Conservation (phyloP, 2,797 vertebrate species). For the Gobio occitaniae region DNA sequence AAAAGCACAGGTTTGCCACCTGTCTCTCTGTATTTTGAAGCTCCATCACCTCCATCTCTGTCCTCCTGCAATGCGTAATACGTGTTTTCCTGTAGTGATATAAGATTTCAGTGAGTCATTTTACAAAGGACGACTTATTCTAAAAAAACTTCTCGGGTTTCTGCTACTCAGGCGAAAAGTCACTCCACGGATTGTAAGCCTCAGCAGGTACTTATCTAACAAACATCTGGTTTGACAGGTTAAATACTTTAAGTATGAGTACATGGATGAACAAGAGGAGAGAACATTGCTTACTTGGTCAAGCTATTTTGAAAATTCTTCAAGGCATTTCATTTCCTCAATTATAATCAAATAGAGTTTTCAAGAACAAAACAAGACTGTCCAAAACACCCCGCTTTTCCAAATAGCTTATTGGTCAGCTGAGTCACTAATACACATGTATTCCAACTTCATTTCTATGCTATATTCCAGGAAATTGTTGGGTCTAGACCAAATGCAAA, state of each 20-base stretch:
- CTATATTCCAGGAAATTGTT: constrained; percentile 54
- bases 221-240: constrained; percentile 49
- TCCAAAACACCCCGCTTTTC: neutral
- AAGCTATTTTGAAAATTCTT: constrained; percentile 10
- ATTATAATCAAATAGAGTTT: neutral
- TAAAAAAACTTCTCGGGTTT: constrained; percentile 17
- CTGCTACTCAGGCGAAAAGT: neutral
- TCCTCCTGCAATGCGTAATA: constrained; percentile 4
- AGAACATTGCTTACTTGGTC: neutral
- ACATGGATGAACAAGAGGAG: constrained; percentile 11
- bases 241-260: constrained; percentile 34
- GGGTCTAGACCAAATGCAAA: constrained; percentile 27
- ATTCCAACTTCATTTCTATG: neutral
- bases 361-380: neutral
- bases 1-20: neutral
- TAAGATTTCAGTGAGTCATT: constrained; percentile 10
- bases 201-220: constrained; percentile 18
- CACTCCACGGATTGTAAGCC: neutral
- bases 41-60: neutral
- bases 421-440: neutral
- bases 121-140: neutral
- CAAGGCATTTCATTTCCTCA: neutral
- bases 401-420: neutral
- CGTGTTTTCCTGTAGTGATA: constrained; percentile 13
- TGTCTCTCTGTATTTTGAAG: neutral